Conservation (phyloP, 2,888 invertebrate species). For the Temnothorax ravouxi region DNA sequence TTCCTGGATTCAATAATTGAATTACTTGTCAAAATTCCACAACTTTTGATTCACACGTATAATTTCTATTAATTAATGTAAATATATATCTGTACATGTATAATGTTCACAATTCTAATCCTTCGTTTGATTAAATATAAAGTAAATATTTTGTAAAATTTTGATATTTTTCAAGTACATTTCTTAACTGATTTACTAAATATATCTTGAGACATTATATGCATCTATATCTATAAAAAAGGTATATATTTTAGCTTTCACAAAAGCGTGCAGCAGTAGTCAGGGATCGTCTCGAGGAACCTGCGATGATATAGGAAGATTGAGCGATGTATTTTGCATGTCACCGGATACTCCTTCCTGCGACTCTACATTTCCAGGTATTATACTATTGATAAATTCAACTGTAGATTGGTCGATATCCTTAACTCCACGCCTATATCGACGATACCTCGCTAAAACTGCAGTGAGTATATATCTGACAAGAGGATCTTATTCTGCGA, state of each 20-base stretch:
- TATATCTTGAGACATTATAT: constrained; percentile 45
- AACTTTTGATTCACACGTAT: background rate
- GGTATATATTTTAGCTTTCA: constrained; percentile 62
- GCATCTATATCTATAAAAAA: constrained; percentile 44
- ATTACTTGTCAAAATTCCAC: background rate
- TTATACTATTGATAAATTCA: constrained; percentile 8
- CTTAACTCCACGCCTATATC: background rate
- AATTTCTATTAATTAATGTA: background rate
- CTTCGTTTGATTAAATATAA: constrained; percentile 5
- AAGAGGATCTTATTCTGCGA: background rate
- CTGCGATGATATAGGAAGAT: constrained; percentile 79
- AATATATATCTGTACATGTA: background rate
- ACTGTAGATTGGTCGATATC: background rate
- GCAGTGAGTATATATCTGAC: background rate
- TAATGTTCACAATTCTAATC: background rate
- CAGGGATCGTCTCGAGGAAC: constrained; percentile 78
- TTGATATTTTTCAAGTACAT: background rate
- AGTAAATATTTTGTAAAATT: background rate
- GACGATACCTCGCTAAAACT: background rate
- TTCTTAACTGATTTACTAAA: constrained; percentile 31
- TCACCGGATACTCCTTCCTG: constrained; percentile 85
- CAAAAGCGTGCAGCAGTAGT: constrained; percentile 72
- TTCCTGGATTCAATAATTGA: background rate
- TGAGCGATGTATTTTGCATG: constrained; percentile 81
- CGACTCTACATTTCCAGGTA: constrained; percentile 83